Percentiles rank a stretch among this genome's conserved stretches.
phyloP scores from a whole-genome alignment of 2,797 vertebrate species.

The Poecilia velifera region DNA sequence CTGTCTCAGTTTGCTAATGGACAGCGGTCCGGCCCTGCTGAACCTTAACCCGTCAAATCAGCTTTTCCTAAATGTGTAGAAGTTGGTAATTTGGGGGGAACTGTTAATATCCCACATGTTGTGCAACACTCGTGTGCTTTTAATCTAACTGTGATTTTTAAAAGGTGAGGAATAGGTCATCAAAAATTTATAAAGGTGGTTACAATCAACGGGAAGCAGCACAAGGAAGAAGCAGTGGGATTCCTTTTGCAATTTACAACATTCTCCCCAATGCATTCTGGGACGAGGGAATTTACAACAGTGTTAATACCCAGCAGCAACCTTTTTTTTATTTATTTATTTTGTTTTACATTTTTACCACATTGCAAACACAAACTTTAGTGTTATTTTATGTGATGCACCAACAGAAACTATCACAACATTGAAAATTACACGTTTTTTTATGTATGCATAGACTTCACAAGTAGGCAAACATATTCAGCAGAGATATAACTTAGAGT shows the following conservation, averaged over 20 bases:
- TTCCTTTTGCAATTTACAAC: slow-evolving; percentile 47
- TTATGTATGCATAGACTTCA: not conserved
- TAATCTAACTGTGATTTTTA: slow-evolving; percentile 57
- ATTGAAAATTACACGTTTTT: not conserved
- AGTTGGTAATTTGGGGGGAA: slow-evolving; percentile 27
- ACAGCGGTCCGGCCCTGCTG: slow-evolving; percentile 6
- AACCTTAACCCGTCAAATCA: slow-evolving; percentile 41
- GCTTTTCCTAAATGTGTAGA: slow-evolving; percentile 11
- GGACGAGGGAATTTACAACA: slow-evolving; percentile 29
- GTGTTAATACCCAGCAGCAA: not conserved
- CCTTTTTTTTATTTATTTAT: too few relatives aligned
- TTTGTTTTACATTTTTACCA: not conserved
- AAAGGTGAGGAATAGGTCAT: slow-evolving; percentile 55
- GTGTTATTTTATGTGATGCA: not conserved
- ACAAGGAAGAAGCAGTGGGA: slow-evolving; percentile 18
- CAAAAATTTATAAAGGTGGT: slow-evolving; percentile 58
- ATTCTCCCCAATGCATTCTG: slow-evolving; percentile 29
- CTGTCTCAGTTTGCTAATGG: slow-evolving; percentile 31
- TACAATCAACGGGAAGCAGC: slow-evolving; percentile 48
- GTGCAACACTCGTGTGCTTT: slow-evolving; percentile 51
- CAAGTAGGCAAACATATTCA: not conserved
- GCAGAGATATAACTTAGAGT: too few relatives aligned
- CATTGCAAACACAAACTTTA: not conserved
- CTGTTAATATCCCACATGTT: slow-evolving; percentile 44
- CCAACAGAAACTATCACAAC: not conserved